phyloP scores from a whole-genome alignment of 37 sponge, comb jelly and placozoan species.

The Oopsacas minuta region DNA sequence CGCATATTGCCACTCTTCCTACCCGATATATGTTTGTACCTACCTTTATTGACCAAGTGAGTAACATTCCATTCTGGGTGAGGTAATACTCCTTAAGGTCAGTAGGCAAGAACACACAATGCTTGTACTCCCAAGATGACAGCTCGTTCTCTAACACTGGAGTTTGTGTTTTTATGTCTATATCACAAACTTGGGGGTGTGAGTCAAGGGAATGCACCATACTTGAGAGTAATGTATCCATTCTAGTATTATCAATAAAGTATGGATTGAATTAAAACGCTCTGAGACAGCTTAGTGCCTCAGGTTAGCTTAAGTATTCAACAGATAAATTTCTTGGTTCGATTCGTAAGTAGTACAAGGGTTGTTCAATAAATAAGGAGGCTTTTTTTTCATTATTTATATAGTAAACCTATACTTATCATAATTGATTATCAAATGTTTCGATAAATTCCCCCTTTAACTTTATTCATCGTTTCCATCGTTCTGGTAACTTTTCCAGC shows the following conservation, averaged over 20 bases:
- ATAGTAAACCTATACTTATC: too few species aligned
- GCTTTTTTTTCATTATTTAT: too few species aligned
- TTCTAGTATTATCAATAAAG: neutral
- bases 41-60: neutral
- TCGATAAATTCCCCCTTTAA: too few species aligned
- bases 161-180: slow-evolving; percentile 9
- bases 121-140: neutral
- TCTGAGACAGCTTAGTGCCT: too few species aligned
- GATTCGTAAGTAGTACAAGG: too few species aligned
- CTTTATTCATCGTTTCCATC: too few species aligned
- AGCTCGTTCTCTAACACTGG: neutral
- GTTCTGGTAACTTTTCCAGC: too few species aligned
- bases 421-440: too few species aligned
- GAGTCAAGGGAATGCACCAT: neutral
- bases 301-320: too few species aligned
- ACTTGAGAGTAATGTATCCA: neutral
- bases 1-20: neutral
- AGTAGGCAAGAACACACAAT: neutral
- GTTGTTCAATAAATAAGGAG: too few species aligned
- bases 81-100: neutral
- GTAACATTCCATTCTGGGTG: neutral
- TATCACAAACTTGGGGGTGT: neutral
- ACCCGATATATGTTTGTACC: neutral
- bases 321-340: too few species aligned
- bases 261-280: too few species aligned